Evolutionary conservation across 2,797 vertebrate species (phyloP).

Genomic region (Rhinichthys osculus): DNA sequence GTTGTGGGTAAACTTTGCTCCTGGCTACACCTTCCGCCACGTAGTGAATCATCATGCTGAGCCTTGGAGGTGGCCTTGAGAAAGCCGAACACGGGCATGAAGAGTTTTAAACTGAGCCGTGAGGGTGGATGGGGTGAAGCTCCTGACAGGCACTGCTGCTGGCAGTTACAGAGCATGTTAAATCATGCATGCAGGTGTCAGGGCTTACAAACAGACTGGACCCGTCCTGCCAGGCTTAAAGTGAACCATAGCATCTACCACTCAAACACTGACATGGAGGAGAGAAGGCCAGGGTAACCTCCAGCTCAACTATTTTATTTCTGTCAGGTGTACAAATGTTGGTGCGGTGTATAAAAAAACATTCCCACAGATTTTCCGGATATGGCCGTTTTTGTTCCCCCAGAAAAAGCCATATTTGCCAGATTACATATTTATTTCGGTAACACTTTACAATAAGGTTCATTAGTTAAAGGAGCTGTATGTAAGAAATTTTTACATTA

Average conservation of each 20-base stretch:
- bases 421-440: not conserved
- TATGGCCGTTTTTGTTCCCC: not conserved
- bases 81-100: slow-evolving; percentile 59
- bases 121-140: slow-evolving; percentile 80
- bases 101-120: slow-evolving; percentile 66
- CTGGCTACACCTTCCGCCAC: slow-evolving; percentile 79
- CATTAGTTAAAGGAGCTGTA: no score
- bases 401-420: not conserved
- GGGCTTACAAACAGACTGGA: slow-evolving; percentile 73
- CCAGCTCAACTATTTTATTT: not conserved
- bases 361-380: not conserved
- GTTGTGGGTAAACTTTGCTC: slow-evolving; percentile 75
- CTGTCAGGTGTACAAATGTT: slow-evolving; percentile 4
- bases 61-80: slow-evolving; percentile 76
- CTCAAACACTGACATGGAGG: slow-evolving; percentile 9
- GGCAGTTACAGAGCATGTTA: slow-evolving; percentile 90
- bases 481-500: no score
- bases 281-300: slow-evolving; percentile 4
- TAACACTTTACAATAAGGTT: no score
- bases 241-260: slow-evolving; percentile 23
- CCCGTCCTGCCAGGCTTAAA: slow-evolving; percentile 35
- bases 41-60: slow-evolving; percentile 76
- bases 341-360: not conserved
- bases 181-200: slow-evolving; percentile 89
- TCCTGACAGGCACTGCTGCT: slow-evolving; percentile 76